Evolutionary conservation across 2,888 invertebrate genomes (phyloP).

Genomic region (Paralinhomoeus sp.): DNA sequence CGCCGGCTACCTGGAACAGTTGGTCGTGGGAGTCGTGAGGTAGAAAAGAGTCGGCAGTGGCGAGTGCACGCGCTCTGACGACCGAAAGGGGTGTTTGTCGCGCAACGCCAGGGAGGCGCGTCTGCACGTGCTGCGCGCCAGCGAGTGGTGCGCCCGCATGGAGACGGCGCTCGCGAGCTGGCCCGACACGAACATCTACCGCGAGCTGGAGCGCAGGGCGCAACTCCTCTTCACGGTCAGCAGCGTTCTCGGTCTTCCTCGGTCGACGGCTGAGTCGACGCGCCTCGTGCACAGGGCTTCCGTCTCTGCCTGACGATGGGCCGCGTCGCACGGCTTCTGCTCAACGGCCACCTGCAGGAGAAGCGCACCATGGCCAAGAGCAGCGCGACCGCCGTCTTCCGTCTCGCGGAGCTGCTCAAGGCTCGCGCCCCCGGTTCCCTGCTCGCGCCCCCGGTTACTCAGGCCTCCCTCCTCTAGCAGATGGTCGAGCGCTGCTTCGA

Average conservation of each 20-base stretch:
- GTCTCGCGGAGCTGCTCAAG: constrained; percentile 55
- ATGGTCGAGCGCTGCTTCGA: constrained; percentile 3
- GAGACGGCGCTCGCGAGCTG: constrained; percentile 27
- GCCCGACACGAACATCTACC: neutral
- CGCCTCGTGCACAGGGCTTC: neutral
- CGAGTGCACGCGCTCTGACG: too few species aligned
- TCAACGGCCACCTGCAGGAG: neutral
- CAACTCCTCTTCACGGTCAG: neutral
- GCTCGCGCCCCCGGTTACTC: too few species aligned
- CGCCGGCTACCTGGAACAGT: too few species aligned
- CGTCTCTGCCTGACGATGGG: neutral
- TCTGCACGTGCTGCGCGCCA: constrained; percentile 33
- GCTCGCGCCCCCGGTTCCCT: too few species aligned
- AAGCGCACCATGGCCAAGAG: neutral
- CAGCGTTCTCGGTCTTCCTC: too few species aligned
- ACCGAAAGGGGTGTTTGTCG: too few species aligned
- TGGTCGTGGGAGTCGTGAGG: too few species aligned
- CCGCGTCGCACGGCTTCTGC: neutral
- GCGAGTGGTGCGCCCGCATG: constrained; percentile 41
- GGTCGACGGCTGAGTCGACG: too few species aligned
- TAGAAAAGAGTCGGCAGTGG: too few species aligned
- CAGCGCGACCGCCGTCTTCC: constrained; percentile 32
- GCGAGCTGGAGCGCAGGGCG: neutral
- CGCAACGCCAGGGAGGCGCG: constrained; percentile 41
- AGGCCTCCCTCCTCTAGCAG: constrained; percentile 5